Conservation (phyloP, 2,888 invertebrate species). For the Morpho achilles region DNA sequence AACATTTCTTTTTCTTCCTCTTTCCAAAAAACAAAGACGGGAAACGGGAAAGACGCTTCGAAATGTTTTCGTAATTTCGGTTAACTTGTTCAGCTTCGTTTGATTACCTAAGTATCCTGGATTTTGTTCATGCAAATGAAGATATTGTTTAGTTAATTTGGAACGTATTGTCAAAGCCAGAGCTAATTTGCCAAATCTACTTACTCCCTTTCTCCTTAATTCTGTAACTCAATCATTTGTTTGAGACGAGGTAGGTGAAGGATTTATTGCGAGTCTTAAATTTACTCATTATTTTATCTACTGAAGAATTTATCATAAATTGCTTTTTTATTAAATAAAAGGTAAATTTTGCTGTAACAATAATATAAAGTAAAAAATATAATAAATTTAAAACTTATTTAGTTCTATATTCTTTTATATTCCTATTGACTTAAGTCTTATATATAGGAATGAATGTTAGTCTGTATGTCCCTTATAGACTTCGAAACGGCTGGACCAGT, state of each 20-base stretch:
- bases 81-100: conserved; percentile 5
- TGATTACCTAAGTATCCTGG: conserved; percentile 9
- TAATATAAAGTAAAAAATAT: no score
- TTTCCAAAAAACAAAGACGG: conserved; percentile 4
- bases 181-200: conserved; percentile 18
- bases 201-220: conserved; percentile 17
- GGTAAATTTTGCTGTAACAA: no score
- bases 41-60: conserved; percentile 9
- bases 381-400: no score
- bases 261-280: conserved; percentile 3
- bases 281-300: no score
- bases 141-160: conserved; percentile 19
- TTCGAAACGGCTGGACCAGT: no score
- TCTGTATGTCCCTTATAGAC: no score
- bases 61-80: conserved; percentile 16
- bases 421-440: no score
- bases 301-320: no score
- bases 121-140: conserved; percentile 18
- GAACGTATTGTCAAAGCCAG: conserved; percentile 13
- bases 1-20: neutral
- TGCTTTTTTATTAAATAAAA: no score
- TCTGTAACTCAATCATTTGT: conserved; percentile 12
- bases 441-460: no score
- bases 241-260: conserved; percentile 6
- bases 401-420: no score